Percentiles rank a stretch among this genome's conserved stretches.
These are phyloP conservation scores for Gallinago undulata DNA, from an alignment of 2,113 vertebrate species.

Conservation along the genomic window DNA sequence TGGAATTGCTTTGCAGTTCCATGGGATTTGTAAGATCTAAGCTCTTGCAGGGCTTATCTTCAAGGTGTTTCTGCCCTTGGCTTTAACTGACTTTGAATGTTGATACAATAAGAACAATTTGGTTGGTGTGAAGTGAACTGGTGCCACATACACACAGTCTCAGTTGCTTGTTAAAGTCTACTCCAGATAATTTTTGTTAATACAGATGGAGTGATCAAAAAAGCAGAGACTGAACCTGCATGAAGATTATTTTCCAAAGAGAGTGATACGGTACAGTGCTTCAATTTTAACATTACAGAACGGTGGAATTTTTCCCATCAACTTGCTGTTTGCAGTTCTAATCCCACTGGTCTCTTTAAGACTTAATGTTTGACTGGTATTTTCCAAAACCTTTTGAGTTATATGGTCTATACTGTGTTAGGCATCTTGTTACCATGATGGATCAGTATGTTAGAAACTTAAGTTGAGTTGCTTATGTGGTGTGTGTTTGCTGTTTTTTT, in stretches of 20 bases:
- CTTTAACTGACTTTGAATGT: not conserved
- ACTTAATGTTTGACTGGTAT: not conserved
- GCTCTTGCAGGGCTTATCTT: not conserved
- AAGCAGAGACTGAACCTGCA: not conserved
- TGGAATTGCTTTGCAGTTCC: fast-evolving
- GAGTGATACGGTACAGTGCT: not conserved
- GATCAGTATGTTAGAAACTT: not conserved
- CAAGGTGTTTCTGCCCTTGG: not conserved
- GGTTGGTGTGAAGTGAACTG: not conserved
- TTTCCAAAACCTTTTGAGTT: not conserved
- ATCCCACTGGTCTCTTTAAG: not conserved
- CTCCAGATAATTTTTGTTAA: not conserved
- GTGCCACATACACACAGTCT: not conserved
- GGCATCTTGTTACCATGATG: fast-evolving
- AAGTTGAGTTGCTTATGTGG: not conserved
- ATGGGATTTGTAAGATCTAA: not conserved
- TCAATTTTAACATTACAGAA: not conserved
- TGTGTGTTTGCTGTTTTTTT: not conserved
- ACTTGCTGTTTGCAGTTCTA: not conserved
- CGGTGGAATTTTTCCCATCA: not conserved
- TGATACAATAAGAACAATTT: not conserved
- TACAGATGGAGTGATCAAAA: not conserved
- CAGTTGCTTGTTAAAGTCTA: not conserved
- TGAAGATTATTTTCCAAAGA: not conserved
- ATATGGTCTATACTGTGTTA: not conserved